Conservation (phyloP, 1,140 invertebrate genomes). For the Temnothorax curvispinosus region DNA sequence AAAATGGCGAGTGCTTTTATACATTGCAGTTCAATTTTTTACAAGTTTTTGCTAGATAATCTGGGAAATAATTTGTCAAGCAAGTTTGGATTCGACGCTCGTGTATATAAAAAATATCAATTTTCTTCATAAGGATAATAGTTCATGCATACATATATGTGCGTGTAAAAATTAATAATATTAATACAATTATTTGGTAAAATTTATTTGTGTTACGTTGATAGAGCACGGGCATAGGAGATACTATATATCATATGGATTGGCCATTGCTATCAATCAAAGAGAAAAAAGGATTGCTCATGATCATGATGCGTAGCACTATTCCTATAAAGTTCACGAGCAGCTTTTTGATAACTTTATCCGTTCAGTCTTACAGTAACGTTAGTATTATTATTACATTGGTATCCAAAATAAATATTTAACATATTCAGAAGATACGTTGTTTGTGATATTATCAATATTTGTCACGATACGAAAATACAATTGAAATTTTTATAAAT, state of each 20-base stretch:
- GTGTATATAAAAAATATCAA: too few species aligned
- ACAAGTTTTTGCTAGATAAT: not conserved
- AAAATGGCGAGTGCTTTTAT: too few species aligned
- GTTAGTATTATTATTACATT: slow-evolving; percentile 11
- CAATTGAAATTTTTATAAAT: not conserved
- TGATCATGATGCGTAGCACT: slow-evolving; percentile 49
- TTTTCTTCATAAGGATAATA: too few species aligned
- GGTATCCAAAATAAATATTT: not conserved
- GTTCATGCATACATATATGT: too few species aligned
- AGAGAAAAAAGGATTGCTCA: slow-evolving; percentile 7
- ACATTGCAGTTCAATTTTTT: too few species aligned
- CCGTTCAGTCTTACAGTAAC: slow-evolving; percentile 26
- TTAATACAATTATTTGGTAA: not conserved
- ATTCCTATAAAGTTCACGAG: slow-evolving; percentile 57
- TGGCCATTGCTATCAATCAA: slow-evolving; percentile 5
- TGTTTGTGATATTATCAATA: not conserved
- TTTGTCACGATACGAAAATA: not conserved
- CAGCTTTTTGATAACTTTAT: slow-evolving; percentile 53
- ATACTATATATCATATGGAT: slow-evolving; percentile 12
- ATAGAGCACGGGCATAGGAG: slow-evolving; percentile 2
- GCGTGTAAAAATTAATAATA: not conserved
- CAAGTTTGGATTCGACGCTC: too few species aligned
- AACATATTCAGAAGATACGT: too few species aligned
- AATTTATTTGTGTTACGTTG: not conserved
- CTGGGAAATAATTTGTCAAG: too few species aligned